Evolutionary conservation across 1,140 invertebrate genomes (phyloP).

Genomic region (Aphis gossypii): DNA sequence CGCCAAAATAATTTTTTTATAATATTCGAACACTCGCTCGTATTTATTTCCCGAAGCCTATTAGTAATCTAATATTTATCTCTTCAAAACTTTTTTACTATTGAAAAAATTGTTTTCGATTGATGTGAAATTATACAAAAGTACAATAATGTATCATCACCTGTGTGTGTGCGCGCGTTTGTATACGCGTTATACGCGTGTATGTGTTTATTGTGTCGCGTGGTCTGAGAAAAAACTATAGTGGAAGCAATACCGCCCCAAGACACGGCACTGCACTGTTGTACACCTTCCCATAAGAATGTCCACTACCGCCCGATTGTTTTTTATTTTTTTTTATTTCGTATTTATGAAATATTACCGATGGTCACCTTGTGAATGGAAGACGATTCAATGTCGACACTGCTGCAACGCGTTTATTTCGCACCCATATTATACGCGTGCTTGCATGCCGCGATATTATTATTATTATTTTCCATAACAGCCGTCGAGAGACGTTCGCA

Average conservation of each 20-base stretch:
- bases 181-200: no score
- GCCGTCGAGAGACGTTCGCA: not conserved
- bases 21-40: not conserved
- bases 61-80: not conserved
- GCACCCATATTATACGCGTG: not conserved
- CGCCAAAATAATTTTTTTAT: not conserved
- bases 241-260: not conserved
- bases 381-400: constrained; percentile 20
- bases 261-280: not conserved
- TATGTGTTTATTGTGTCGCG: not conserved
- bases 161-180: not conserved
- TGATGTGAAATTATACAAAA: not conserved
- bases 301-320: not conserved
- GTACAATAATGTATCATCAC: not conserved
- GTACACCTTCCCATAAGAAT: not conserved
- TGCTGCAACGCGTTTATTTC: constrained; percentile 21
- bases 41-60: not conserved
- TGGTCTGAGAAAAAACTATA: not conserved
- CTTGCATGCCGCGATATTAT: not conserved
- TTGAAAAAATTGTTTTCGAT: not conserved
- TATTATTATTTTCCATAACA: not conserved
- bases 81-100: not conserved
- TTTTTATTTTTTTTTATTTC: not conserved
- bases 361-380: not conserved
- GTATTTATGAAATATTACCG: constrained; percentile 30